A percentile compares a stretch with the other conserved stretches of the same genome.
Conservation (phyloP, 2,888 invertebrate species). For the Rhingia campestris region DNA sequence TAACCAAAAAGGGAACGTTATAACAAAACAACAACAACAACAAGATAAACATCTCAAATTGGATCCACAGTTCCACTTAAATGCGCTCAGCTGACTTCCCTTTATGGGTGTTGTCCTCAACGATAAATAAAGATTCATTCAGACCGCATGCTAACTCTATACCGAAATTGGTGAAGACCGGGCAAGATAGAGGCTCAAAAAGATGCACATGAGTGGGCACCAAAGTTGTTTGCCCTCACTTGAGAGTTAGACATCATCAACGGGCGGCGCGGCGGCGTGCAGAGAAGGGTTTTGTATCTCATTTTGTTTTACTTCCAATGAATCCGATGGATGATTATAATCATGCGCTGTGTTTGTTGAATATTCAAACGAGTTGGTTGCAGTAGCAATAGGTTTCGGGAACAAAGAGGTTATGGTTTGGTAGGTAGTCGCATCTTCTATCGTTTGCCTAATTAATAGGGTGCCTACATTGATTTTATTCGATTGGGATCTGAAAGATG, state of each 20-base stretch:
- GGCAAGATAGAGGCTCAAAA: conserved; percentile 2
- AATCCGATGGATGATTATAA: conserved; percentile 26
- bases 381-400: neutral
- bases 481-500: no score
- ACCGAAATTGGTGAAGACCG: conserved; percentile 28
- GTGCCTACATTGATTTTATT: no score
- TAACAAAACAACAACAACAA: neutral
- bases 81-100: conserved; percentile 31
- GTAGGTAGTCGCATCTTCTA: no score
- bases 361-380: conserved; percentile 37
- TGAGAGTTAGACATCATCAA: neutral
- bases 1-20: conserved; percentile 30
- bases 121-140: conserved; percentile 30
- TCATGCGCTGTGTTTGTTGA: conserved; percentile 25
- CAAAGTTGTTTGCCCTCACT: conserved; percentile 13
- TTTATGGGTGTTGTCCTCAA: conserved; percentile 16
- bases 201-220: conserved; percentile 62
- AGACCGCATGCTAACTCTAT: conserved; percentile 15
- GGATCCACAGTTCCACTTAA: conserved; percentile 35
- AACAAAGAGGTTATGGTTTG: conserved; percentile 1
- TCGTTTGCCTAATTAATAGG: no score
- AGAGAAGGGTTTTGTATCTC: neutral
- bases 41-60: conserved; percentile 36
- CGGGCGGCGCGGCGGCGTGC: no score
- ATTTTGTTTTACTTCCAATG: conserved; percentile 21